A percentile compares a stretch with the other conserved stretches of the same genome.
phyloP scores from a whole-genome alignment of 2,113 vertebrate species.

The Lagopus muta region DNA sequence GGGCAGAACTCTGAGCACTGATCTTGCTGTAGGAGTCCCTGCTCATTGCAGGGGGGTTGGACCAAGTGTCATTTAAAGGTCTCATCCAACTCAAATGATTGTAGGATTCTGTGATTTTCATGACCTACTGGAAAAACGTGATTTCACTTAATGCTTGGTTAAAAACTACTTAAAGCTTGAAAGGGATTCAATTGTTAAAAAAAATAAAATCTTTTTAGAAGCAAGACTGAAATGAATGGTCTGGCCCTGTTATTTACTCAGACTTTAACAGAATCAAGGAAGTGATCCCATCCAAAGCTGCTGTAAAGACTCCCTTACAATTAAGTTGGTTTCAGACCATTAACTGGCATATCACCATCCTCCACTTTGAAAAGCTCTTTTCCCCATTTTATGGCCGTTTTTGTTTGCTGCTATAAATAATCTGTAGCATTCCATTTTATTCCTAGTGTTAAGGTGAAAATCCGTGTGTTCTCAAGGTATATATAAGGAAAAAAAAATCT shows the following conservation, averaged over 20 bases:
- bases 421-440: neutral
- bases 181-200: neutral
- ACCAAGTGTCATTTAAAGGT: no score
- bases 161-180: neutral
- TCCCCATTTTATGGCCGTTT: neutral
- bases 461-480: neutral
- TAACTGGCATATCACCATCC: neutral
- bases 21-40: no score
- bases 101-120: neutral
- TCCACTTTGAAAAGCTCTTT: neutral
- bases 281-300: fast-evolving
- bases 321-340: neutral
- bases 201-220: neutral
- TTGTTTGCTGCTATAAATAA: neutral
- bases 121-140: neutral
- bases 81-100: no score
- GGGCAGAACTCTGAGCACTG: no score
- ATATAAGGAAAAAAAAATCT: neutral
- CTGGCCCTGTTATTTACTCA: neutral
- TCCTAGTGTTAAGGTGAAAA: neutral
- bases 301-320: neutral
- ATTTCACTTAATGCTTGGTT: neutral
- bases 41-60: no score
- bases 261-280: neutral
- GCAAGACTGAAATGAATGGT: neutral